phyloP scores from a whole-genome alignment of 2,113 vertebrate genomes.

The Catharus minimus region DNA sequence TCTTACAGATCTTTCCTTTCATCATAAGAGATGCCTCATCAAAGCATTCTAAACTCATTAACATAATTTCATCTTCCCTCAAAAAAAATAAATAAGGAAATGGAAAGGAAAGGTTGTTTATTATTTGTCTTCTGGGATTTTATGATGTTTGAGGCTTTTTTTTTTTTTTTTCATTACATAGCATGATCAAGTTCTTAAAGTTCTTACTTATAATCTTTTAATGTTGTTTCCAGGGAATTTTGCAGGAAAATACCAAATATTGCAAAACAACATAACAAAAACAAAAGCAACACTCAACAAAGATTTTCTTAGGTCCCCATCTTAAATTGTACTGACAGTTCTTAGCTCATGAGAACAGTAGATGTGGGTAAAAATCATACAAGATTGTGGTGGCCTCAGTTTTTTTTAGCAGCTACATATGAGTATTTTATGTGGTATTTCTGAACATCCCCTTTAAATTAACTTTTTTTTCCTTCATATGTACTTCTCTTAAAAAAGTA shows the following conservation, averaged over 20 bases:
- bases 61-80: not conserved
- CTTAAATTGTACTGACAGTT: not conserved
- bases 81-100: not conserved
- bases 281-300: not conserved
- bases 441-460: not conserved
- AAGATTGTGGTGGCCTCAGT: not conserved
- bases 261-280: not conserved
- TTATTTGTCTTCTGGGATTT: not conserved
- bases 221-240: not conserved
- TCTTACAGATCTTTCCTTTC: not conserved
- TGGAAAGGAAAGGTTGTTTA: not conserved
- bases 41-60: not conserved
- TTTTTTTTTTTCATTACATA: not conserved
- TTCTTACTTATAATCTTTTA: not conserved
- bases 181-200: not conserved
- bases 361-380: not conserved
- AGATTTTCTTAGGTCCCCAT: not conserved
- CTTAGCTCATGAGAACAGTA: not conserved
- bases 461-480: not conserved
- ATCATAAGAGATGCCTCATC: not conserved
- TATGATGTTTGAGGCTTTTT: not conserved
- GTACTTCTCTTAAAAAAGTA: not conserved
- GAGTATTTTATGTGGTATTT: not conserved
- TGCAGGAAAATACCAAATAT: not conserved
- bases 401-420: not conserved